These are phyloP conservation scores for Liparis tanakae DNA, from an alignment of 2,797 vertebrate species.

Conservation along the genomic window DNA sequence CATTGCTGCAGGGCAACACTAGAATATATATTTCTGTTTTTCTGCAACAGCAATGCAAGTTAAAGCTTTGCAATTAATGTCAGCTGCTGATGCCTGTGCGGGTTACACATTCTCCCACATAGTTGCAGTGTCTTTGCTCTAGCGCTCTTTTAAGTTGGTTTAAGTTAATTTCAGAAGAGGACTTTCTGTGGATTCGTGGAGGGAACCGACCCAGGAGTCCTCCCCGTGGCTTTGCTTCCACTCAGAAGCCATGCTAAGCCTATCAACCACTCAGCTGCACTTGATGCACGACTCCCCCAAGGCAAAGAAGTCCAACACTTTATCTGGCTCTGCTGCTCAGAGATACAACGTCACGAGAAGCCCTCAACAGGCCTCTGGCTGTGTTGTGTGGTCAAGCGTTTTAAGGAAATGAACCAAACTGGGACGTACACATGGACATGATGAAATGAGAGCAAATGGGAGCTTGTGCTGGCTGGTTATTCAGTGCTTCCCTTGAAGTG, in stretches of 20 bases:
- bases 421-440: conserved; percentile 28
- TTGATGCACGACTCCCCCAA: conserved; percentile 61
- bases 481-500: conserved; percentile 50
- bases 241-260: conserved; percentile 64
- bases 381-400: conserved; percentile 55
- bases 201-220: conserved; percentile 28
- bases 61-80: conserved; percentile 4
- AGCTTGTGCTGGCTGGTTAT: conserved; percentile 39
- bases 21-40: too few relatives aligned
- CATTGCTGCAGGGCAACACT: neutral
- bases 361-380: conserved; percentile 44
- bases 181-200: conserved; percentile 43
- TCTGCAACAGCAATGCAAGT: neutral
- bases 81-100: conserved; percentile 1
- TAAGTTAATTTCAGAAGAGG: conserved; percentile 38
- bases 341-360: conserved; percentile 60
- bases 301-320: conserved; percentile 52
- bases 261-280: conserved; percentile 62
- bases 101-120: conserved; percentile 5
- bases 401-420: conserved; percentile 51
- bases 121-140: conserved; percentile 23
- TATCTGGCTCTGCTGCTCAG: conserved; percentile 53
- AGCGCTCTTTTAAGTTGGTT: conserved; percentile 16
- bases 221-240: conserved; percentile 47
- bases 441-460: conserved; percentile 28